phyloP scores from a whole-genome alignment of 2,888 invertebrate genomes.

The Coenonympha arcania region DNA sequence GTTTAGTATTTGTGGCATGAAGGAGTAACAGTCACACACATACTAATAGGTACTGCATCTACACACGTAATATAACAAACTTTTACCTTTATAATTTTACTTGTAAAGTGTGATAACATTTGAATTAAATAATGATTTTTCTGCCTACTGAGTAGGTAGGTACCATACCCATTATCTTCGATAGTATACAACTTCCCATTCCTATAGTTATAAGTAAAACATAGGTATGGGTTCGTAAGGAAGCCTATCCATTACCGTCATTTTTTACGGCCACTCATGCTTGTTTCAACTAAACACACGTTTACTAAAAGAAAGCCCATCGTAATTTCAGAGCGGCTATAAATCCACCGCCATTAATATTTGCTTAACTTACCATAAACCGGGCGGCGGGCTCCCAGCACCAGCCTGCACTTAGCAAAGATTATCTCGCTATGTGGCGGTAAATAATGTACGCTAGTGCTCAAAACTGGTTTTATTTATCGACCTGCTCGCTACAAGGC shows the following conservation, averaged over 20 bases:
- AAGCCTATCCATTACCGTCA: constrained; percentile 2
- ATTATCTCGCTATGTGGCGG: constrained; percentile 49
- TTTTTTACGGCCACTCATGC: constrained; percentile 10
- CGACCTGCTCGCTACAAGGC: constrained; percentile 4
- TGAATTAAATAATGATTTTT: background rate
- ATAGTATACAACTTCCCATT: background rate
- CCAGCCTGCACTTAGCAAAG: constrained; percentile 53
- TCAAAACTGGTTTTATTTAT: constrained; percentile 20
- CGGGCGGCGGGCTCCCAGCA: constrained; percentile 37
- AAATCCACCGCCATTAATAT: constrained; percentile 58
- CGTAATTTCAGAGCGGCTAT: constrained; percentile 43
- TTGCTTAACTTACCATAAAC: constrained; percentile 60
- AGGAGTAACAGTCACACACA: no score
- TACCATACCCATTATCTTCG: no score
- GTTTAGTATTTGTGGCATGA: no score
- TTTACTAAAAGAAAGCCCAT: constrained; percentile 26
- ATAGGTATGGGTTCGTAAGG: background rate
- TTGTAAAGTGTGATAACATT: no score
- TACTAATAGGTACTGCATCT: no score
- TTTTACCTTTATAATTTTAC: no score
- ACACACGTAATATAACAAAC: no score
- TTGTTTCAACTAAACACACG: constrained; percentile 5
- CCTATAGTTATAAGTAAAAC: no score
- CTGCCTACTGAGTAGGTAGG: background rate
- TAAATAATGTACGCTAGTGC: constrained; percentile 52